Base-by-base conservation (phyloP, 2,113 vertebrate genomes). In the Lota lota region DNA sequence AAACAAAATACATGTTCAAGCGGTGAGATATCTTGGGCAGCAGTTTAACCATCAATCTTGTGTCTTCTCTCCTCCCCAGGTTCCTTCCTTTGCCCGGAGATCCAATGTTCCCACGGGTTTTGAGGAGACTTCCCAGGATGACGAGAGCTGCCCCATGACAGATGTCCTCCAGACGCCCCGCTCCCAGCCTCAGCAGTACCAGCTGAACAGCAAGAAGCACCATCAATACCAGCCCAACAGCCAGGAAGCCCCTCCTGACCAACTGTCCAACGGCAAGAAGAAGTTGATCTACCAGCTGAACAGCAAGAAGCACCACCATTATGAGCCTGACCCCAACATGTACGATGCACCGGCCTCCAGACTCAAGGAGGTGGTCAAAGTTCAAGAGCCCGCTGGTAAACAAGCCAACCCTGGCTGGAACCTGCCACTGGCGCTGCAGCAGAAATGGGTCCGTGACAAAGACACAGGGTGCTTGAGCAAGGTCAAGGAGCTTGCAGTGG, bases 241-340 rank as follows among this genome's bases (percentile, higher is more conserved):
- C 85, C 95, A 95, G 85, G 95, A 98, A 79, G 86, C 93, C 47
- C 72, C 91, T 0, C 77, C 92, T 57, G 96, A 97, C 75, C 95
- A 93, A 68, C 93, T 93, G 0, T 82, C 85, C 0, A 94, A 93
- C 0, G 92, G 93, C 83, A 98, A 98, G 78, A 94, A 95, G 83
- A 93, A 94, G 83, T 95, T 97, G 71, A 96, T 97, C 86, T 99
- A 99, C 81, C 97, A 98, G 90, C 90, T 99, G 5, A 98, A 98
- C 90, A 98, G 96, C 93, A 98, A 98, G 85, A 98, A 98, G 79
- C 96, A 98, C 81, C 97, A 98, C 90, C 97, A 96, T 87, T 99
- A 98, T 75, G 95, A 98, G 83, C 97, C 97, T 0, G 96, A 98
- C 86, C 96, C 94, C 58, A 97, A 94, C 81, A 97, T 98, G 96